A percentile compares a stretch with the other conserved stretches of the same genome.
Evolutionary conservation across 2,797 vertebrate genomes (phyloP).

Genomic region (Onychomys torridus): DNA sequence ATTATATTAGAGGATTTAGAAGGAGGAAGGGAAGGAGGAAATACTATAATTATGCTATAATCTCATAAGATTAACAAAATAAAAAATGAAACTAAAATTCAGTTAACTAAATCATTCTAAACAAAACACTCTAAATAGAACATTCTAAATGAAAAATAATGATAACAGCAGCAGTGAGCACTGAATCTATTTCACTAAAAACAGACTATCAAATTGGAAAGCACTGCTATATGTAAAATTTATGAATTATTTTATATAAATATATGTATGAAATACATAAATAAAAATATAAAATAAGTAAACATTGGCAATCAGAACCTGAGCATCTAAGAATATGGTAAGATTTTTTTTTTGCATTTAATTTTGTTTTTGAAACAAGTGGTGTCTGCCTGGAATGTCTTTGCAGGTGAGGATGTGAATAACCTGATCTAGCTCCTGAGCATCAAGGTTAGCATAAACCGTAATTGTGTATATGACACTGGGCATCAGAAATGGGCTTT

Average conservation of each 20-base stretch:
- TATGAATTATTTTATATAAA: not conserved
- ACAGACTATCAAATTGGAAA: not conserved
- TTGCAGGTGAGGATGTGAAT: not conserved
- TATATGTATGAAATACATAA: not conserved
- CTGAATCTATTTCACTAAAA: not conserved
- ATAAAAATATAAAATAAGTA: not conserved
- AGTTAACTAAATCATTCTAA: not conserved
- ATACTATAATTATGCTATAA: not conserved
- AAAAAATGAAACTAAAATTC: not conserved
- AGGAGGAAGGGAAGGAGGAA: not conserved
- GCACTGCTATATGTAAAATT: not conserved
- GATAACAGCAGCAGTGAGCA: not conserved
- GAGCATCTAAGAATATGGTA: not conserved
- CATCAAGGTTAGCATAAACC: not conserved
- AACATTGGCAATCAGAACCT: not conserved
- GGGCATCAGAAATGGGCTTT: not conserved
- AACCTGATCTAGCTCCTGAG: not conserved
- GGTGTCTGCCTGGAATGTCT: not conserved
- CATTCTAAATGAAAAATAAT: constrained; percentile 6
- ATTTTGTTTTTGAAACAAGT: not conserved
- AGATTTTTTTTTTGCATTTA: not conserved
- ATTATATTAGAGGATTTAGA: not conserved
- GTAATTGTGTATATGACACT: not conserved
- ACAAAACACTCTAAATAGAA: not conserved
- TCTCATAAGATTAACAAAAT: not conserved